Base-by-base conservation (phyloP, 2,797 vertebrate species). In the Poeciliopsis infans region DNA sequence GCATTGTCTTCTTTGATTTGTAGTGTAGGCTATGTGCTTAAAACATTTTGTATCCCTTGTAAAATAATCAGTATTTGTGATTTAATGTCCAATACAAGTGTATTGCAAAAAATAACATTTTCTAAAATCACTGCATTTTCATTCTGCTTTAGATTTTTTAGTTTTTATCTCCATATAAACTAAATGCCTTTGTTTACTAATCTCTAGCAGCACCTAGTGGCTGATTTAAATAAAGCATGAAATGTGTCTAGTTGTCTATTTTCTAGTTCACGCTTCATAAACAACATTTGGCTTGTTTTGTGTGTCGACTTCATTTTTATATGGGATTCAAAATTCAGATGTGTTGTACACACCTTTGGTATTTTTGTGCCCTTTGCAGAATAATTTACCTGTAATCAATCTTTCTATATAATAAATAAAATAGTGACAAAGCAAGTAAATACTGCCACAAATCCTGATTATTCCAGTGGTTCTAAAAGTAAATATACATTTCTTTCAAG, bases 121-220 rank as follows among this genome's bases (percentile, higher is more conserved):
- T 31, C n/a, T 28, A 4, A 70, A 45, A 59, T 73, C 0, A 59
- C 16, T 36, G 4, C 41, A 2, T 70, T 8, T 43, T 71, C 18
- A 39, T 18, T 16, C 11, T 23, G 8, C 39, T 3, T 43, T 69
- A 33, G 41, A 2, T 59, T 20, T 31, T 10, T 4, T 76, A 75
- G 59, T 59, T 61, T 23, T 64, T 31, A 8, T 66, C 5, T 55
- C 28, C 0, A 16, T 45, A 43, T 45, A 2, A 36, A 76, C 20
- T 13, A 5, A 55, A 36, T 31, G 41, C 20, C 5, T 41, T 64
- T 16, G 20, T 75, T 70, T 7, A 84, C 73, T 53, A 36, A 64
- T n/a, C 43, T 36, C 33, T 33, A 80, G 85, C 85, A 79, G 76
- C 84, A 87, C 74, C 85, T 85, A 81, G 87, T 90, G 88, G 81